Evolutionary conservation across 2,113 vertebrate species (phyloP), one percentile per base, ranked within the genome.

Genomic region (Pterophyllum scalare): DNA sequence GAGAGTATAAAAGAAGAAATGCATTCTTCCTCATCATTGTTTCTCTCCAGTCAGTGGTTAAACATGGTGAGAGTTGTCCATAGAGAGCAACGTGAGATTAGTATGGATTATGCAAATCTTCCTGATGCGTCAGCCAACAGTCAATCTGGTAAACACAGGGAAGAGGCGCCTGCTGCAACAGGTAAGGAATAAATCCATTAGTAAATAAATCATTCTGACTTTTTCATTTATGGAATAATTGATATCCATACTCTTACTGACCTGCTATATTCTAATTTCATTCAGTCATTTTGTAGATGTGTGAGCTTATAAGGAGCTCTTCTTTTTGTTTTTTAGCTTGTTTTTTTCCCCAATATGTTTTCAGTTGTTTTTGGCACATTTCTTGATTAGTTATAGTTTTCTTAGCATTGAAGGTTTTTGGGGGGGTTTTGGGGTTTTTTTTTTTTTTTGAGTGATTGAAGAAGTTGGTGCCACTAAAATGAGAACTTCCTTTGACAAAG

Each of bases 51-150:
- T 2, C 3, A 35, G 19, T 13, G 6, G 22, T 9, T 40, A 59
- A 70, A 67, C 15, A 81, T 85, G 78, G 72, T 28, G 46, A 67
- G 56, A 35, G 60, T 3, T 38, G 67, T 15, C 46, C 22, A 54
- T n/a, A 5, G 3, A 54, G 31, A 85, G 1, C 24, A 22, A 24
- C 2, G 59, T 15, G 56, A 77, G 14, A 81, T 85, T 56, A 20
- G 13, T 13, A 59, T 65, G 0, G 54, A 85, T 38, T 77, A 85
- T 56, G 56, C 59, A 31, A 85, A 81, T 70, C 6, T 31, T 22
- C 72, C 79, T 20, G 22, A 59, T 40, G 15, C 26, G 3, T 43
- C 79, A 7, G 46, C 19, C n/a, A 24, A 46, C 5, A 43, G 40
- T 4, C 1, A 0, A 3, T 22, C 61, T 5, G 4, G 6, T 13